These are phyloP conservation scores for Copidosoma floridanum DNA, from an alignment of 1,140 invertebrate species.

Conservation along the genomic window DNA sequence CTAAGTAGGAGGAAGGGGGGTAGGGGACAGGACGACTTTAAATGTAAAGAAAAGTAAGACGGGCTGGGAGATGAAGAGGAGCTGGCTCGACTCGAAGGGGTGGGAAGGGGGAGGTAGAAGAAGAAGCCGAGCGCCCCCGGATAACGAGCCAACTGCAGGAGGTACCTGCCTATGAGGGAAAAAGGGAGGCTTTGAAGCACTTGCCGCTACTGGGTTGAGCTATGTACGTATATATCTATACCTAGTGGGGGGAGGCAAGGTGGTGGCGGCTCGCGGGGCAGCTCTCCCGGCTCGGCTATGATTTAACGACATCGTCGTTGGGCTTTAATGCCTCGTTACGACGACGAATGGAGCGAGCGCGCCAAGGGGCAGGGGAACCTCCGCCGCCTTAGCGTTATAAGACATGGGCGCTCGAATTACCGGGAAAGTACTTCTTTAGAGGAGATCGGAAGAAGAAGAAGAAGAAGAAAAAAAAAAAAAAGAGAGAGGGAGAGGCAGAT, in stretches of 20 bases:
- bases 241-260: not conserved
- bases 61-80: no score
- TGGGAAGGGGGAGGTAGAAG: no score
- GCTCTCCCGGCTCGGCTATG: slow-evolving; percentile 13
- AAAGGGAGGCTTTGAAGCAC: slow-evolving; percentile 1
- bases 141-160: slow-evolving; percentile 10
- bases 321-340: slow-evolving; percentile 34
- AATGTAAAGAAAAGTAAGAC: not conserved
- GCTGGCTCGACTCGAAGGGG: no score
- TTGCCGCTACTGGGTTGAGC: no score
- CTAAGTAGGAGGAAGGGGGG: not conserved
- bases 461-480: no score
- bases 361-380: no score
- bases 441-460: not conserved
- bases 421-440: slow-evolving; percentile 16
- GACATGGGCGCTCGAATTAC: slow-evolving; percentile 13
- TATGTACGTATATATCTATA: no score
- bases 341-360: slow-evolving; percentile 13
- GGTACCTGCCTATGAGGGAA: no score
- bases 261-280: not conserved
- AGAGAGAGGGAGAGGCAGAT: no score
- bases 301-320: slow-evolving; percentile 36
- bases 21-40: not conserved
- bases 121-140: not conserved
- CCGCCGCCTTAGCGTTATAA: no score